Base-by-base conservation (phyloP, 2,888 invertebrate genomes). In the Lathronympha strigana region DNA sequence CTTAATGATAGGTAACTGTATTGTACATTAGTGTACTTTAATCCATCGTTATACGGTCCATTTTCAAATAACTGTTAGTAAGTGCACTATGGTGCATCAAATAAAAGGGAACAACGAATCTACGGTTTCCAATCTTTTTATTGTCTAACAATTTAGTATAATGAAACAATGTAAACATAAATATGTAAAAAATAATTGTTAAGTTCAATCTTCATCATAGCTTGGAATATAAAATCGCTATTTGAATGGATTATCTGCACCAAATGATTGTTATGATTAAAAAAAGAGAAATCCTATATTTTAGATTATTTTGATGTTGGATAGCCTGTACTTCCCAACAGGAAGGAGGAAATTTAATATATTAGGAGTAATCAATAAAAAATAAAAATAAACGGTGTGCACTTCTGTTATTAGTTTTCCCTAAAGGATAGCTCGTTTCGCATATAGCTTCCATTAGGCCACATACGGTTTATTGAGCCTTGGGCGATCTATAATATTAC, bases 11-110 rank as follows among this genome's bases (percentile, higher is more conserved):
- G 31, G 38, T 43, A 28, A 49, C 21, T 43, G 11, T 15, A 13
- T 33, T 53, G 21, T 61, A 36, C 31, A 57, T 5, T 58, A 4
- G 19, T 58, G 47, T 58, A 58, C 47, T 49, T 49, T 58, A 33
- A 45, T 21, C 19, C 21, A n/a, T 58, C 1, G n/a, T 58, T 17
- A 21, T 57, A 57, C 25, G 40, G 40, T 45, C n/a, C 45, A 45
- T 33, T 9, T 57, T 21, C 1, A 33, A 15, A 21, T 21, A 21
- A 21, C 5, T 25, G 21, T 28, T 36, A 2, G 38, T 40, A n/a
- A 36, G 23, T 13, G 23, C 21, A 23, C 51, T n/a, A 21, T 33
- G 9, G 21, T 53, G 13, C 21, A 53, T 21, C 5, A 33, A 33
- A 50, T 19, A 19, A 13, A 31, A 50, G 2, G 23, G n/a, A n/a